A percentile compares a stretch with the other conserved stretches of the same genome.
Evolutionary conservation across 2,888 invertebrate species (phyloP).

Genomic region (Mechanitis messenoides): DNA sequence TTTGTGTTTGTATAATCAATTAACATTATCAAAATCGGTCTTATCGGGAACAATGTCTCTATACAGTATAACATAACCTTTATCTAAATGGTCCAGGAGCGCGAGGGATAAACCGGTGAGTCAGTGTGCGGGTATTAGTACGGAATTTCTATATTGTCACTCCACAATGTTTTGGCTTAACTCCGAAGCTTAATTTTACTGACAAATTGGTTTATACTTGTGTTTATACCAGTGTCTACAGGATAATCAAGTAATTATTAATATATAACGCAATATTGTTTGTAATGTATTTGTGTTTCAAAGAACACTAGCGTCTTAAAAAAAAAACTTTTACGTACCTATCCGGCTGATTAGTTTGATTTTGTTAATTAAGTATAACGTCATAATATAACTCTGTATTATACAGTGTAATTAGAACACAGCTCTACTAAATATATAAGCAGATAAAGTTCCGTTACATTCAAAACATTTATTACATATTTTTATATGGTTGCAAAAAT

Average conservation of each 20-base stretch:
- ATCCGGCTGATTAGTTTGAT: too few species aligned
- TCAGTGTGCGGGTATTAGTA: conserved; percentile 40
- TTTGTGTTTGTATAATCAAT: background rate
- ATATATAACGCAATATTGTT: background rate
- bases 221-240: background rate
- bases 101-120: conserved; percentile 40
- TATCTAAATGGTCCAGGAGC: conserved; percentile 15
- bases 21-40: conserved; percentile 9
- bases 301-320: too few species aligned
- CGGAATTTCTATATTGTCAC: conserved; percentile 53
- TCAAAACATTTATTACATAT: background rate
- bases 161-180: conserved; percentile 44
- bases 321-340: too few species aligned
- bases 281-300: too few species aligned
- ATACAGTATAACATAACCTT: conserved; percentile 11
- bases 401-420: background rate
- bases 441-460: background rate
- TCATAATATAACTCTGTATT: background rate
- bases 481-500: background rate
- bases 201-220: background rate
- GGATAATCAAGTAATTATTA: background rate
- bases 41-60: background rate
- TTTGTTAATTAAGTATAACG: too few species aligned
- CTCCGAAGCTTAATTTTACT: conserved; percentile 45
- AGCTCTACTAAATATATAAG: background rate